Evolutionary conservation across 1,140 invertebrate genomes (phyloP).

Genomic region (Sesamia nonagrioides): DNA sequence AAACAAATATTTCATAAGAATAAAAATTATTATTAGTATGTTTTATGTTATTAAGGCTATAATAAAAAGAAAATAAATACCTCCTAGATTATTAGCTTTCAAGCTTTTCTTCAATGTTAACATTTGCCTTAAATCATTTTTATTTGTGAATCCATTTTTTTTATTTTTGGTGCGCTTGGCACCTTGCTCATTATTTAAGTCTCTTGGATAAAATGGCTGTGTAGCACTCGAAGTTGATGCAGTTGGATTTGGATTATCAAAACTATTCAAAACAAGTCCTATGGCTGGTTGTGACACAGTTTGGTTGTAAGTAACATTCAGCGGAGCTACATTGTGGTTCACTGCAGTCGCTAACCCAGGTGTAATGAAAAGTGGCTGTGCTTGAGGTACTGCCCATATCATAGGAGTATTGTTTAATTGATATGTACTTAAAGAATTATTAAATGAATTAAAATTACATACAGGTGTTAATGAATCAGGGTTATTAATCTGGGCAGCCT

Average conservation of each 20-base stretch:
- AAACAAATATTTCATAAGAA: neutral
- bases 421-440: conserved; percentile 9
- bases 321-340: neutral
- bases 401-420: neutral
- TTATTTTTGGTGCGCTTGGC: neutral
- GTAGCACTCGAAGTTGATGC: neutral
- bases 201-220: neutral
- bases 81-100: neutral
- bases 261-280: conserved; percentile 4
- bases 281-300: neutral
- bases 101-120: conserved; percentile 17
- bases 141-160: neutral
- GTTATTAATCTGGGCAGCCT: neutral
- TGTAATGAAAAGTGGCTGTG: conserved; percentile 50
- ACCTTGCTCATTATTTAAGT: neutral
- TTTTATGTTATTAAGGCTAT: neutral
- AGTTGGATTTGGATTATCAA: neutral
- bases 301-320: conserved; percentile 9
- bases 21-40: neutral
- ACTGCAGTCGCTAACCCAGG: conserved; percentile 11
- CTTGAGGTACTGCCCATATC: conserved; percentile 54
- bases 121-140: conserved; percentile 19
- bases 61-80: conserved; percentile 1
- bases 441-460: conserved; percentile 5
- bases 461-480: neutral